Percentiles rank a stretch among this genome's conserved stretches.
Evolutionary conservation across 2,113 vertebrate genomes (phyloP).

Genomic region (Rattus rattus): DNA sequence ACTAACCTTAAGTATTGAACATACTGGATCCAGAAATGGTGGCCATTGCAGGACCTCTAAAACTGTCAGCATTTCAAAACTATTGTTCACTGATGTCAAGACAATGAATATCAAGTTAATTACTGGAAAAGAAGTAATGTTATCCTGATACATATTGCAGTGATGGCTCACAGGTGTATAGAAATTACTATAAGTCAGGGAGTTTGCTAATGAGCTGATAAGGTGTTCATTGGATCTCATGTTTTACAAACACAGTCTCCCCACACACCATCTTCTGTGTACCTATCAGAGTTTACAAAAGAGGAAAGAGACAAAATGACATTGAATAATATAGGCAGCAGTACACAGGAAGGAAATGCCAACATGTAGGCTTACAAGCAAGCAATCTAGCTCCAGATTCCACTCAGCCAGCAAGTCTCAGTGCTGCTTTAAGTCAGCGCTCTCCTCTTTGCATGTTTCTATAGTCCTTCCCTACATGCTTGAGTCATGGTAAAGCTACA

Average conservation of each 20-base stretch:
- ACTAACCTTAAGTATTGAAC: neutral
- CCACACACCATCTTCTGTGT: neutral
- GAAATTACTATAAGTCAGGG: neutral
- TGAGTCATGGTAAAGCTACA: neutral
- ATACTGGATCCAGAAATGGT: neutral
- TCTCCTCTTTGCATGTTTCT: neutral
- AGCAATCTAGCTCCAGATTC: neutral
- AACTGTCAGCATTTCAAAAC: neutral
- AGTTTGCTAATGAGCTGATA: neutral
- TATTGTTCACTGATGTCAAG: neutral
- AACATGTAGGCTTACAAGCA: neutral
- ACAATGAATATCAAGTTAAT: conserved; percentile 14
- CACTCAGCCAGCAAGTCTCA: neutral
- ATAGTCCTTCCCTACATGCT: neutral
- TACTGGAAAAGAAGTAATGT: neutral
- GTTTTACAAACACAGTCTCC: neutral
- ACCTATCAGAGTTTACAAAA: neutral
- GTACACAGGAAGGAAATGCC: neutral
- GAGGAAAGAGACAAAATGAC: neutral
- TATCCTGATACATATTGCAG: neutral
- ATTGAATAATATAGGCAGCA: neutral
- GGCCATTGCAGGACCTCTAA: neutral
- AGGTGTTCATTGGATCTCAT: neutral
- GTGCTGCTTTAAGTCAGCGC: neutral
- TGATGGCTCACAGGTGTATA: neutral